Base-by-base conservation (phyloP, 1,140 invertebrate species). In the Atta cephalotes region DNA sequence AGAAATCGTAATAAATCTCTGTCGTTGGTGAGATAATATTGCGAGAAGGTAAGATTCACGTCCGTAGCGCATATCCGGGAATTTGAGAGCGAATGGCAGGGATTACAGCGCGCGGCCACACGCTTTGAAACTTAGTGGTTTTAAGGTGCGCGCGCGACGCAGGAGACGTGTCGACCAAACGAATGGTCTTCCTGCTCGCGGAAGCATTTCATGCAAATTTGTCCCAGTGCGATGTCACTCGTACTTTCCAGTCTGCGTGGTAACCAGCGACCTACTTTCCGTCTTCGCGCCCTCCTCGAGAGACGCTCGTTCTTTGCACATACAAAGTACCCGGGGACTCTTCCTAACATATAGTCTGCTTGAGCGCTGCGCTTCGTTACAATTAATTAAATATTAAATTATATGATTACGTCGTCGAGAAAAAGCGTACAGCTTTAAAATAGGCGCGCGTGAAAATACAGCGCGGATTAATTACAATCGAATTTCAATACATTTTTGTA, bases 171-270 rank as follows among this genome's bases (percentile, higher is more conserved):
- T 60, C 76, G 77, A 51, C 76, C 68, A 71, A 87, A 87, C 86
- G 86, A 89, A 53, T 72, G 66, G 66, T 51, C 78, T 85, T 87
- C 60, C 66, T 62, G 70, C 51, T 62, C 68, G 77, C 81, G 76
- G 60, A 71, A 87, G 76, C 86, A 87, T 82, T 87, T 87, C 66
- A 80, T 74, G 81, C 56, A 85, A 89, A 85, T 88, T 89, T 81
- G 77, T 80, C 56, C 65, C 25, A 53, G 68, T 82, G 39, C 84
- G 68, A 80, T 74, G 87, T 88, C 85, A 86, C 65, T 86, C 78
- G 85, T 80, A 82, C 85, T 86, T 86, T 86, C 78, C 65, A 81
- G 66, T 71, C 66, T 18, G 39, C 77, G 45, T 53, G 9, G 84
- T 60, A 86, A 81, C 63, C 77, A 71, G 77, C 65, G 78, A 86